A percentile compares a stretch with the other conserved stretches of the same genome.
Evolutionary conservation across 1,140 invertebrate genomes (phyloP).

Genomic region (Apocrypta bakeri): DNA sequence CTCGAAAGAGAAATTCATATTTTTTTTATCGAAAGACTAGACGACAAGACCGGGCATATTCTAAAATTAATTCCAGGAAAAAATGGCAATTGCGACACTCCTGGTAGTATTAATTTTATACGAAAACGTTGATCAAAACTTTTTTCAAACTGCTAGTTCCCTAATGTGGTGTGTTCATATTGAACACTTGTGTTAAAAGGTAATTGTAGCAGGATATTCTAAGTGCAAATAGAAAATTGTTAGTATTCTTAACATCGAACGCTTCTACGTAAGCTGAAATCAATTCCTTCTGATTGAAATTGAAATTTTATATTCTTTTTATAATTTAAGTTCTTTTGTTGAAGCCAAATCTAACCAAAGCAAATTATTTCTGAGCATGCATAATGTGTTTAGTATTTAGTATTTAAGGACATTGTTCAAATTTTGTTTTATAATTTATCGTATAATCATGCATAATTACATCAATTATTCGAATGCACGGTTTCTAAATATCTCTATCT

Average conservation of each 20-base stretch:
- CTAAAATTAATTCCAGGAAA: background rate
- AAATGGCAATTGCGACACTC: background rate
- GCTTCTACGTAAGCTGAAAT: background rate
- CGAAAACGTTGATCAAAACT: background rate
- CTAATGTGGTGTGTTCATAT: background rate
- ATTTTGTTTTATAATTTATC: background rate
- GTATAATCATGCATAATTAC: too few species aligned
- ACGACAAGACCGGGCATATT: constrained; percentile 20
- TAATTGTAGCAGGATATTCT: background rate
- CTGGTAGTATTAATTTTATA: background rate
- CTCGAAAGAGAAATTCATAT: constrained; percentile 21
- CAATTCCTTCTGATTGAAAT: background rate
- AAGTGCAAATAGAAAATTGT: background rate
- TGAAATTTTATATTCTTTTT: background rate
- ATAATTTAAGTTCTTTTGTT: background rate
- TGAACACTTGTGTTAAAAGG: background rate
- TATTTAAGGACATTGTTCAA: background rate
- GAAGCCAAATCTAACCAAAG: background rate
- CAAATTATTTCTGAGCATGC: background rate
- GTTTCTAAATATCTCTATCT: too few species aligned
- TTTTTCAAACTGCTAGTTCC: background rate
- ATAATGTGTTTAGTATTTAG: background rate
- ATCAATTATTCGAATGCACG: too few species aligned
- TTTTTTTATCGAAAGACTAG: constrained; percentile 39
- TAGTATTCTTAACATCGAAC: background rate